Evolutionary conservation across 2,888 invertebrate species (phyloP), one percentile per base, ranked within the genome.

Genomic region (Apomyelois bistriatella): DNA sequence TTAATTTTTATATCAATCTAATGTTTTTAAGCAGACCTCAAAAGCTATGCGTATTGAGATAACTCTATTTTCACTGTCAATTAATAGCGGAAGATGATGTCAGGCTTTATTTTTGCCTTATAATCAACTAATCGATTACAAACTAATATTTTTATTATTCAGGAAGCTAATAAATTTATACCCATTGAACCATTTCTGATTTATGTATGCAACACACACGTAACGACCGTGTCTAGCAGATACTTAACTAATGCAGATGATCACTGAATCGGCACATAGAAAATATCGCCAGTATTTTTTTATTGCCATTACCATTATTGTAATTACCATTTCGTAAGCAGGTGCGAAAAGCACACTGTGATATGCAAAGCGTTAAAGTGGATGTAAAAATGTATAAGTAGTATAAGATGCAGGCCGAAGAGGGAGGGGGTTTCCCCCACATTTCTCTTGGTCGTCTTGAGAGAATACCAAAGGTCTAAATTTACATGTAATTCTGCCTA

Each of bases 101-200:
- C 38, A 13, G 38, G 13, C 15, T 13, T 13, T 13, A n/a, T 28
- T 43, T 43, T 13, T 13, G 22, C 5, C 5, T 22, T 22, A 22
- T 22, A 22, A 22, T 22, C 22, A 5, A 22, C 22, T 13, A 43
- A 30, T 13, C 9, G 30, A 30, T 43, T 30, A 38, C 1, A 13
- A 38, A 13, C 38, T 13, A 15, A 37, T n/a, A 9, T 37, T 37
- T 37, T 4, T 37, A 12, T 12, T 10, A 42, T 52, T 48, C 48
- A 52, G 55, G 52, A 52, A 52, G 55, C 52, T 40, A n/a, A 32
- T n/a, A 12, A 48, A 42, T 46, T 42, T 10, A 52, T 48, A 32
- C 9, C 9, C 46, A 46, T 32, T 46, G 46, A 46, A 46, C 46
- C 46, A 32, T 46, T 32, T 32, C 46, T 46, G 46, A 46, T 46